Base-by-base conservation (phyloP, 2,113 vertebrate species). In the Vulpes vulpes region DNA sequence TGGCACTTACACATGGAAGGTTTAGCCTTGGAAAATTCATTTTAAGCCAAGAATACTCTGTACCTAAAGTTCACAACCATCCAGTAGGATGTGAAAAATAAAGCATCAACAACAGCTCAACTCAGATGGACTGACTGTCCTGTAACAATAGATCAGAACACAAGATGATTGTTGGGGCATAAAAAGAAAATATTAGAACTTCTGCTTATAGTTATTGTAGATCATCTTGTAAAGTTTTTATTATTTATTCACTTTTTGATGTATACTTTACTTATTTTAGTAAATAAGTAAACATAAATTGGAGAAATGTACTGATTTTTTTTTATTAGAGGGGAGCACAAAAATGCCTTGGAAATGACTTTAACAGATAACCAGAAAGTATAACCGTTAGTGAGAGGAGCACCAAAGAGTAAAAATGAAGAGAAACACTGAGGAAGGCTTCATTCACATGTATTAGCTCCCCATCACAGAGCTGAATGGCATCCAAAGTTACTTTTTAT, bases 241-340 rank as follows among this genome's bases (percentile, higher is more conserved):
- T 92, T 65, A 74, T 69, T 57, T 43, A 30, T 53, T 86, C 57
- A 76, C 2, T 69, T 43, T 86, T 59, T 64, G 49, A 53, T 84
- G 17, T 43, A 74, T 2, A 53, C 43, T 43, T 43, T 43, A 43
- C 43, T 43, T 10, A 38, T 38, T 65, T 87, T 53, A 81, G 64
- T 85, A 97, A 74, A 76, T 60, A 83, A 87, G 65, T 30, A 79
- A 74, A 51, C 30, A 83, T 11, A n/a, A 43, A 53, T 78, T 43
- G 38, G 43, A 95, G 30, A 4, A 79, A 78, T 79, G 10, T 27
- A 43, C 49, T 85, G 49, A 60, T 51, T 59, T 69, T 62, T 86
- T 86, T 60, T 5, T 12, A n/a, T 57, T 27, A 51, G 49, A 65
- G 67, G 4, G 16, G 15, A 64, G 17, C 35, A 73, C 17, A 73